A percentile compares a stretch with the other conserved stretches of the same genome.
These are phyloP conservation scores for Pipistrellus kuhlii DNA, from an alignment of 2,797 vertebrate species.

Conservation along the genomic window DNA sequence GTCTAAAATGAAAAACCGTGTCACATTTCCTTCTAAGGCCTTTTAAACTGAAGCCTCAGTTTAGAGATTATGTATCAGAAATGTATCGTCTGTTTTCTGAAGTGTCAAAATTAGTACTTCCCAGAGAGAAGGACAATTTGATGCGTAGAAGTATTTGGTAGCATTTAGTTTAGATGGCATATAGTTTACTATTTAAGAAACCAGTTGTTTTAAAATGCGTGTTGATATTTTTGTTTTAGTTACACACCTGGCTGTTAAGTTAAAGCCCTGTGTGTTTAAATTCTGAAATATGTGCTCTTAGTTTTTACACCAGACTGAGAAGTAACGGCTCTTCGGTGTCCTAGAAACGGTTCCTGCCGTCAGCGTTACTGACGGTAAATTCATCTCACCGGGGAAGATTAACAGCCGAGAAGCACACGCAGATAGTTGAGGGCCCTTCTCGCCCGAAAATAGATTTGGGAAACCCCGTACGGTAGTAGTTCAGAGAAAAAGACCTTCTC, in stretches of 20 bases:
- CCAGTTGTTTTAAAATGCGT: constrained; percentile 29
- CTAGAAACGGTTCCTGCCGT: neutral
- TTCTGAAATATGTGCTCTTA: constrained; percentile 46
- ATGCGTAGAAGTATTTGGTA: neutral
- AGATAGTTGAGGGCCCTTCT: neutral
- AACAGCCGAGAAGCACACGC: neutral
- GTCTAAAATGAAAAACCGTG: constrained; percentile 1
- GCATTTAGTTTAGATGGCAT: neutral
- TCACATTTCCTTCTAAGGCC: neutral
- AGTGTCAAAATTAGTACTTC: neutral
- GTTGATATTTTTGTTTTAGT: constrained; percentile 11
- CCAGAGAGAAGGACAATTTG: neutral
- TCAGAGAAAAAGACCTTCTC: neutral
- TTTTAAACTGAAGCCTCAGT: neutral
- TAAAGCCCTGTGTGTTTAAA: neutral
- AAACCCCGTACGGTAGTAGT: neutral
- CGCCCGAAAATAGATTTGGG: neutral
- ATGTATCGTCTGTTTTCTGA: constrained; percentile 50
- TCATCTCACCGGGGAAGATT: neutral
- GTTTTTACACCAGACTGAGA: constrained; percentile 11
- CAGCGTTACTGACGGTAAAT: neutral
- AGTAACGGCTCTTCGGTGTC: neutral
- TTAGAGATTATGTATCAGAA: neutral
- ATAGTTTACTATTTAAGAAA: constrained; percentile 48
- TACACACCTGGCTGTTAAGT: neutral